Evolutionary conservation across 2,797 vertebrate species (phyloP), one percentile per base, ranked within the genome.

Genomic region (Anolis apletophallus): DNA sequence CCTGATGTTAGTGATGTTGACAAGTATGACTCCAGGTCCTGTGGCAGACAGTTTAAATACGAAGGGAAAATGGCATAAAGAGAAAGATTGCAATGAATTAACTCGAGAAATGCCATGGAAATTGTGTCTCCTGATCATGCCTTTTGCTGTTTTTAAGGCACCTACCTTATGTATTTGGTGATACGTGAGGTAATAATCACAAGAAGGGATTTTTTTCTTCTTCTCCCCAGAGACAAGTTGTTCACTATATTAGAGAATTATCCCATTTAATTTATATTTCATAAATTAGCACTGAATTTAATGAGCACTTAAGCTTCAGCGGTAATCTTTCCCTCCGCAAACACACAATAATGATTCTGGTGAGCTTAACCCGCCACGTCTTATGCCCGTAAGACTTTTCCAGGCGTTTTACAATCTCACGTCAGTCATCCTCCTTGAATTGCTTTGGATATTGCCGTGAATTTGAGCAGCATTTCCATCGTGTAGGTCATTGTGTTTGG

Each of bases 11-110:
- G 80, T 88, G 50, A 54, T 85, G 85, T 92, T 91, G 90, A 72
- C 83, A 91, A 84, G 68, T 67, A 94, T 93, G 92, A 91, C 19
- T 77, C 74, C 76, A 85, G 81, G 81, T 94, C 88, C 87, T 91
- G 89, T 80, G 85, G 87, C 46, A 85, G 50, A 13, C 76, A 26
- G 87, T 88, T 76, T 12, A 74, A 84, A 89, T 84, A 52, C 76
- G 89, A 84, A 89, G 72, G 36, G 36, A 13, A 17, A 13, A 36
- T 19, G 3, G 67, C 71, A 91, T 86, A 92, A 16, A 34, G 46
- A 84, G 23, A 83, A 86, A 40, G 74, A 76, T 67, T 1, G 86
- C 91, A 23, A 61, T 77, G 88, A 83, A 91, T 92, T 93, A 89
- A 83, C 91, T 87, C 88, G 3, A 72, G 72, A 93, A 93, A 86